These are phyloP conservation scores for Yponomeuta sedellus DNA, from an alignment of 2,888 invertebrate species.

Conservation along the genomic window DNA sequence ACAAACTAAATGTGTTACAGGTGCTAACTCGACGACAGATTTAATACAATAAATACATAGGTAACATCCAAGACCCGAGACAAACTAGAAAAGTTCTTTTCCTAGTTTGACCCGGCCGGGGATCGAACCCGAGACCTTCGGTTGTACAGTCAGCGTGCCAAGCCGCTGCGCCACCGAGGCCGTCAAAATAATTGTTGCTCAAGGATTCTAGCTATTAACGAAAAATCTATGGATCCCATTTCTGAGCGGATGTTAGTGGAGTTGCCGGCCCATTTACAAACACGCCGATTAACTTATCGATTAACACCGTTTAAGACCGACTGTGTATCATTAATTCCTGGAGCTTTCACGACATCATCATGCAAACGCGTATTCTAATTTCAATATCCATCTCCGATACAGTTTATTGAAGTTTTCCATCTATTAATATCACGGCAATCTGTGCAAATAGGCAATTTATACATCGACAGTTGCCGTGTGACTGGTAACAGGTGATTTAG, in stretches of 20 bases:
- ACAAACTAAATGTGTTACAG: too few relatives aligned
- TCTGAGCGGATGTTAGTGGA: neutral
- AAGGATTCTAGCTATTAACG: too few relatives aligned
- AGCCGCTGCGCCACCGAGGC: too few relatives aligned
- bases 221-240: neutral
- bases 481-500: slow-evolving; percentile 6
- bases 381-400: slow-evolving; percentile 13
- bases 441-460: slow-evolving; percentile 43
- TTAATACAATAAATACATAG: too few relatives aligned
- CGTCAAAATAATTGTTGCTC: too few relatives aligned
- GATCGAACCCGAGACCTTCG: too few relatives aligned
- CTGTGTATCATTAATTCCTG: neutral
- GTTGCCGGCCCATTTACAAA: neutral
- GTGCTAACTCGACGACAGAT: too few relatives aligned
- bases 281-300: neutral
- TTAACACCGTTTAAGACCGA: neutral
- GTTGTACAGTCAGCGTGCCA: too few relatives aligned
- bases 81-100: too few relatives aligned
- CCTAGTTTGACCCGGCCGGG: too few relatives aligned
- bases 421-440: slow-evolving; percentile 29
- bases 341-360: slow-evolving; percentile 6
- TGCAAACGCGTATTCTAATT: slow-evolving; percentile 8
- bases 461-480: slow-evolving; percentile 24
- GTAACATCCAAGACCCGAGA: too few relatives aligned
- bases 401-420: slow-evolving; percentile 23